These are phyloP conservation scores for Phengaris alcon DNA, from an alignment of 2,888 invertebrate species.

Conservation along the genomic window DNA sequence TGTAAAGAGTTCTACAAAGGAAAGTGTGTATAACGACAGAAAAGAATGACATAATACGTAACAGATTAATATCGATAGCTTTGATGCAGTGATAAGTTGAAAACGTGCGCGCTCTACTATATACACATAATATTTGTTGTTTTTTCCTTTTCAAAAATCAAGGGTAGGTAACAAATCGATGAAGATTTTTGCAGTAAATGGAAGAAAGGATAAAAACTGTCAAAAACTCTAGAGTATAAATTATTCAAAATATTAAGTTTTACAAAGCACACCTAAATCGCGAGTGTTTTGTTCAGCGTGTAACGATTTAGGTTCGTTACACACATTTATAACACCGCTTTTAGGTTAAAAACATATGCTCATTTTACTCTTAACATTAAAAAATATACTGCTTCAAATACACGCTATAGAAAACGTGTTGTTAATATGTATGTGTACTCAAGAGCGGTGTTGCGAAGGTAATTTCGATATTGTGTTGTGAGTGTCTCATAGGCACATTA, in stretches of 20 bases:
- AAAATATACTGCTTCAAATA: not conserved
- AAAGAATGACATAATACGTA: not conserved
- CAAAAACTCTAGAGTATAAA: not conserved
- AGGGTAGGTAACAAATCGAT: not conserved
- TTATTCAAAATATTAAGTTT: not conserved
- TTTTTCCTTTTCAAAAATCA: not conserved
- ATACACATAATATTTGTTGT: not conserved
- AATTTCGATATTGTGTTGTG: constrained; percentile 11
- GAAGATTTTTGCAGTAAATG: not conserved
- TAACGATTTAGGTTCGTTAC: not conserved
- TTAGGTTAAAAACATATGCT: not conserved
- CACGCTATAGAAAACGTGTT: not conserved
- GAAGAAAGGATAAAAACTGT: not conserved
- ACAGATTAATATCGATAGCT: not conserved
- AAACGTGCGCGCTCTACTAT: not conserved
- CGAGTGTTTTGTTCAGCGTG: not conserved
- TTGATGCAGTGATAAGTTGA: not conserved
- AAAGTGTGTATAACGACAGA: not conserved
- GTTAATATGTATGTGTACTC: too few relatives aligned
- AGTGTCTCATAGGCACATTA: constrained; percentile 19
- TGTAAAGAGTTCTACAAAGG: not conserved
- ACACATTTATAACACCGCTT: not conserved
- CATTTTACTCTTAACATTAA: not conserved
- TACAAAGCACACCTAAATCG: not conserved
- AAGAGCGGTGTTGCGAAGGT: not conserved